phyloP scores from a whole-genome alignment of 2,113 vertebrate genomes.

The Phrynocephalus versicolor region DNA sequence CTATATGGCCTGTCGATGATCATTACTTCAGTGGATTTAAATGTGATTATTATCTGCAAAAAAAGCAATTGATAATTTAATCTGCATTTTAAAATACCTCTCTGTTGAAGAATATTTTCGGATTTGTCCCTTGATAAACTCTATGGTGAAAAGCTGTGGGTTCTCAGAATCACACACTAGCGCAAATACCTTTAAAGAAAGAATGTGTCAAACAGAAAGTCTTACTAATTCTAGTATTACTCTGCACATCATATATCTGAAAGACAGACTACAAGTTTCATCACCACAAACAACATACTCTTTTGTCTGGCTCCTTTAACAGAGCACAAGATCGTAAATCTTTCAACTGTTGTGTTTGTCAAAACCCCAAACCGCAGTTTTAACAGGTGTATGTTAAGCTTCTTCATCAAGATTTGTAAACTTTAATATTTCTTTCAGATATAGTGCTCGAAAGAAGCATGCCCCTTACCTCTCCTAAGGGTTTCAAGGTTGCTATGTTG shows the following conservation, averaged over 20 bases:
- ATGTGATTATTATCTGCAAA: too few relatives aligned
- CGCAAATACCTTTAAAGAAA: conserved; percentile 87
- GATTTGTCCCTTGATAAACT: conserved; percentile 97
- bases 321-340: background rate
- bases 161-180: conserved; percentile 95
- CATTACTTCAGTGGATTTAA: background rate
- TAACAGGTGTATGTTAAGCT: background rate
- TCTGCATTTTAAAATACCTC: conserved; percentile 79
- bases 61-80: background rate
- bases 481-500: conserved; percentile 96
- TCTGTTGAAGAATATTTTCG: conserved; percentile 95
- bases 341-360: background rate
- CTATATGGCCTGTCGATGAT: background rate
- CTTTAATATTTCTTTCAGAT: background rate
- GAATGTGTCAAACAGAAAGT: conserved; percentile 10
- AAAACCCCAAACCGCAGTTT: background rate
- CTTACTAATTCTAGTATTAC: background rate
- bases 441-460: background rate
- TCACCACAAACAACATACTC: background rate
- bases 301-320: background rate
- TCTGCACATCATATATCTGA: background rate
- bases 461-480: conserved; percentile 90
- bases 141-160: conserved; percentile 95
- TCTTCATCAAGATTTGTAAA: background rate
- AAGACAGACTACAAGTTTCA: background rate